These are phyloP conservation scores for Eunapius fragilis DNA, from an alignment of 37 sponge, comb jelly and placozoan species.

Conservation along the genomic window DNA sequence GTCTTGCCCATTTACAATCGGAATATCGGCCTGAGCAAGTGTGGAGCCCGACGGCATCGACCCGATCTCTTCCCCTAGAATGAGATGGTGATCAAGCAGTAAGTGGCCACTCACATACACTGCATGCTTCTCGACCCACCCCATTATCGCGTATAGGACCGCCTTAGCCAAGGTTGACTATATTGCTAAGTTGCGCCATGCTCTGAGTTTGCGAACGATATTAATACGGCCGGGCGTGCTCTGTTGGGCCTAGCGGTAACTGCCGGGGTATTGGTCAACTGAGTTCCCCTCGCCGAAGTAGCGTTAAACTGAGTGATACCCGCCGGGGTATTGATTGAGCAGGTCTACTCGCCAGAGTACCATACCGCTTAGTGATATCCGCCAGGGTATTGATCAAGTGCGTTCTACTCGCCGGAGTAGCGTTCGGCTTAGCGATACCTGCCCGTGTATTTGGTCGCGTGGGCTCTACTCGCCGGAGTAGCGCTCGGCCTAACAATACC, in stretches of 20 bases:
- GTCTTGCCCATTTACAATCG: not conserved
- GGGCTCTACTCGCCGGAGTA: not conserved
- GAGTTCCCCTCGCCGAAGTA: too few species aligned
- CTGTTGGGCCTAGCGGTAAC: not conserved
- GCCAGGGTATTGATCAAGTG: too few species aligned
- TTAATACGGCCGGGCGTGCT: not conserved
- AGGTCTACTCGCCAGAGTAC: too few species aligned
- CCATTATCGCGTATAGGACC: not conserved
- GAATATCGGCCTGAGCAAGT: not conserved
- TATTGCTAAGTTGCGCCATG: too few species aligned
- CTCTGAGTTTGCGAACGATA: not conserved
- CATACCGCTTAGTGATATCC: too few species aligned
- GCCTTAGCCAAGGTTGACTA: not conserved
- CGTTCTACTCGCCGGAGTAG: too few species aligned
- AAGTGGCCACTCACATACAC: not conserved
- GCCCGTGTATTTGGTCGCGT: not conserved
- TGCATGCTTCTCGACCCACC: too few species aligned
- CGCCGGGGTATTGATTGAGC: too few species aligned
- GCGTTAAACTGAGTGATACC: too few species aligned
- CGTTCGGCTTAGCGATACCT: too few species aligned
- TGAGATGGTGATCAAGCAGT: not conserved
- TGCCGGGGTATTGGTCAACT: conserved; percentile 1
- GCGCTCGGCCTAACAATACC: not conserved
- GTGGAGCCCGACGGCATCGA: not conserved
- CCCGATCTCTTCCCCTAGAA: not conserved